phyloP scores from a whole-genome alignment of 2,888 invertebrate genomes.

The Scaptomyza polygonia region DNA sequence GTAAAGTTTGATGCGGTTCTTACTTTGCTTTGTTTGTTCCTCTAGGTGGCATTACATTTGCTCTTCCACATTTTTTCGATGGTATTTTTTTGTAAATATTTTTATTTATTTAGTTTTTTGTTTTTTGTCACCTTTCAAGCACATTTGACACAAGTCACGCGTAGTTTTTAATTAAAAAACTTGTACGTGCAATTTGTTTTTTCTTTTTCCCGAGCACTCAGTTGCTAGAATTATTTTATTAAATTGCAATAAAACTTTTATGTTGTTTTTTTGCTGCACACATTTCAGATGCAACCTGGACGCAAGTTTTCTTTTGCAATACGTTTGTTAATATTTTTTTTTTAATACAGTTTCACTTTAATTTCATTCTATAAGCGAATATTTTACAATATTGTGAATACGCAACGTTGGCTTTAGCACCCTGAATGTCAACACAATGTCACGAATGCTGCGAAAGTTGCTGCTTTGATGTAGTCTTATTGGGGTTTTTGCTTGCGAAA shows the following conservation, averaged over 20 bases:
- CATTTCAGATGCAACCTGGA: slow-evolving; percentile 18
- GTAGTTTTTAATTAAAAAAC: slow-evolving; percentile 78
- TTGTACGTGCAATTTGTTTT: slow-evolving; percentile 70
- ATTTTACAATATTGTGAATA: slow-evolving; percentile 54
- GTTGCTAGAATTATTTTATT: slow-evolving; percentile 34
- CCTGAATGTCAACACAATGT: slow-evolving; percentile 66
- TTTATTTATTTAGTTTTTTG: slow-evolving; percentile 11
- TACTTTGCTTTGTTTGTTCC: not conserved
- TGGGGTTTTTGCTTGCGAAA: slow-evolving; percentile 39
- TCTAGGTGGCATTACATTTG: not conserved
- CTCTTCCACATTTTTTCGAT: not conserved
- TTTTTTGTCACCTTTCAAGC: slow-evolving; percentile 53
- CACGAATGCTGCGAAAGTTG: slow-evolving; percentile 16
- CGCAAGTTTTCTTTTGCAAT: slow-evolving; percentile 16
- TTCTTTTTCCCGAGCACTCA: slow-evolving; percentile 38
- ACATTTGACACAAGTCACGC: slow-evolving; percentile 70
- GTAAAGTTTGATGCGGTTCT: not conserved
- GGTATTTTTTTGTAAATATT: slow-evolving; percentile 4
- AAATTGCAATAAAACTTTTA: slow-evolving; percentile 54
- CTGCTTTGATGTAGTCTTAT: slow-evolving; percentile 16
- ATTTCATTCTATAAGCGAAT: slow-evolving; percentile 30
- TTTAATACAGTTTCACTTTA: slow-evolving; percentile 9
- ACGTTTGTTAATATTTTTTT: not conserved
- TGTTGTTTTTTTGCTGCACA: slow-evolving; percentile 35
- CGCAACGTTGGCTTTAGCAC: slow-evolving; percentile 30